Percentiles rank a stretch among this genome's conserved stretches.
Conservation (phyloP, 2,113 vertebrate genomes). For the human (Homo sapiens) region GRCh38 chr3:97803501-97804000, state of each 20-base stretch:
- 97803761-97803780: neutral
- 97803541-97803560: neutral
- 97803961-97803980: neutral
- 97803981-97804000: neutral
- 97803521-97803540: neutral
- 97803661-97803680: neutral
- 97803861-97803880: neutral
- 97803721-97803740: neutral
- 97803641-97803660: neutral
- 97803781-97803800: neutral
- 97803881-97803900: neutral
- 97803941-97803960: neutral
- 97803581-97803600: neutral
- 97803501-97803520: neutral
- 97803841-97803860: neutral
- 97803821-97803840: neutral
- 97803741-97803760: neutral
- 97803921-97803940: neutral
- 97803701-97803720: neutral
- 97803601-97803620: neutral
- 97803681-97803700: conserved; percentile 17
- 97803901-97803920: neutral
- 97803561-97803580: neutral
- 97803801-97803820: neutral
- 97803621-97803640: neutral